phyloP scores from a whole-genome alignment of 2,797 vertebrate species.

The Onychomys leucogaster region DNA sequence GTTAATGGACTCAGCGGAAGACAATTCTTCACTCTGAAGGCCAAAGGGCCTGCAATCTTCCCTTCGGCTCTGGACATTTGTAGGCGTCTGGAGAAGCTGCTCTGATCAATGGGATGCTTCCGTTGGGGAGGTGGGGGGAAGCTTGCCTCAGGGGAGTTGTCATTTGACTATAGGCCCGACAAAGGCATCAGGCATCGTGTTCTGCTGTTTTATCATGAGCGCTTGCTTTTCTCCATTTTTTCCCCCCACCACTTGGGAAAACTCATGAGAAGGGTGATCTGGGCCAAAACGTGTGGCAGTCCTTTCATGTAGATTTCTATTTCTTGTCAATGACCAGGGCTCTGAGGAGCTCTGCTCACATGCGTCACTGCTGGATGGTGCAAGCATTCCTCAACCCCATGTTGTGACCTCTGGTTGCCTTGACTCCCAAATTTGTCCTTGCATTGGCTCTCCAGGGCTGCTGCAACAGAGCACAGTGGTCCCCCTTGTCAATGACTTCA shows the following conservation, averaged over 20 bases:
- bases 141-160: not conserved
- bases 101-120: not conserved
- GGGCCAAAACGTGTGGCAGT: conserved; percentile 5
- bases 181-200: not conserved
- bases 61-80: conserved; percentile 25
- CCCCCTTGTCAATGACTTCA: not conserved
- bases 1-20: conserved; percentile 51
- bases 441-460: not conserved
- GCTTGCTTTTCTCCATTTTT: not conserved
- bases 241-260: not conserved
- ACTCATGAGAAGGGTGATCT: not conserved
- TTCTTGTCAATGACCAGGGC: not conserved
- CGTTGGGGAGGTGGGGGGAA: not conserved
- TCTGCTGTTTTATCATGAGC: not conserved
- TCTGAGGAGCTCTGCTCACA: not conserved
- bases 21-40: conserved; percentile 46
- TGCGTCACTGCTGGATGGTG: not conserved
- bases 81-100: not conserved
- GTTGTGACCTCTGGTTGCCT: not conserved
- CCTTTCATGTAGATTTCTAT: conserved; percentile 3
- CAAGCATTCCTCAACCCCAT: not conserved
- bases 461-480: not conserved
- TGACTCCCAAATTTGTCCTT: not conserved
- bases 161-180: not conserved
- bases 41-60: not conserved